Conservation (phyloP, 1,140 invertebrate species). For the Procambarus clarkii region DNA sequence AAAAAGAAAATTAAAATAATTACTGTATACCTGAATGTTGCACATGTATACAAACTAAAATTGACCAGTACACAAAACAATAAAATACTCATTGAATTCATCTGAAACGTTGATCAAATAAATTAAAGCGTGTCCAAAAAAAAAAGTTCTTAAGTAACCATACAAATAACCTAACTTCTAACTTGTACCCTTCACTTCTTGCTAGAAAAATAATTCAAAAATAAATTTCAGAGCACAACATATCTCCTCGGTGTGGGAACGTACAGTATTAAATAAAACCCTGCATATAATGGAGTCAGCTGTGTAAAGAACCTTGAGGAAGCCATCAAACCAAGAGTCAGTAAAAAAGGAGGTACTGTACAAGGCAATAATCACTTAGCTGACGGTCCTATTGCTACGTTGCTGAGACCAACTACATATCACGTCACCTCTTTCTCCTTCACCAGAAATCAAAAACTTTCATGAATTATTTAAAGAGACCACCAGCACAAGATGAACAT, state of each 20-base stretch:
- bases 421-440: background rate
- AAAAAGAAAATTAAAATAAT: background rate
- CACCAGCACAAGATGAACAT: slow-evolving; percentile 49
- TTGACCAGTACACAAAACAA: too few species aligned
- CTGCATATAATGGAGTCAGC: slow-evolving; percentile 13
- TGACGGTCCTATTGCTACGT: background rate
- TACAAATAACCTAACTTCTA: background rate
- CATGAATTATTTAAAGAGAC: slow-evolving; percentile 31
- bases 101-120: too few species aligned
- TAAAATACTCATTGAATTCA: too few species aligned
- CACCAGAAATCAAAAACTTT: background rate
- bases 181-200: background rate
- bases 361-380: background rate
- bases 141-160: too few species aligned
- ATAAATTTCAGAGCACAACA: background rate
- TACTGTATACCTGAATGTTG: background rate
- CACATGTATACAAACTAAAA: background rate
- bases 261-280: background rate
- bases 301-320: background rate
- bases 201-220: background rate
- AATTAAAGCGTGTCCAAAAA: too few species aligned
- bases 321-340: background rate
- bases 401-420: slow-evolving; percentile 1
- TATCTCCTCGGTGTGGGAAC: background rate
- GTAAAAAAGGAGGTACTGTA: background rate